These are phyloP conservation scores for Okapia johnstoni DNA, from an alignment of 2,113 vertebrate species.

Conservation along the genomic window DNA sequence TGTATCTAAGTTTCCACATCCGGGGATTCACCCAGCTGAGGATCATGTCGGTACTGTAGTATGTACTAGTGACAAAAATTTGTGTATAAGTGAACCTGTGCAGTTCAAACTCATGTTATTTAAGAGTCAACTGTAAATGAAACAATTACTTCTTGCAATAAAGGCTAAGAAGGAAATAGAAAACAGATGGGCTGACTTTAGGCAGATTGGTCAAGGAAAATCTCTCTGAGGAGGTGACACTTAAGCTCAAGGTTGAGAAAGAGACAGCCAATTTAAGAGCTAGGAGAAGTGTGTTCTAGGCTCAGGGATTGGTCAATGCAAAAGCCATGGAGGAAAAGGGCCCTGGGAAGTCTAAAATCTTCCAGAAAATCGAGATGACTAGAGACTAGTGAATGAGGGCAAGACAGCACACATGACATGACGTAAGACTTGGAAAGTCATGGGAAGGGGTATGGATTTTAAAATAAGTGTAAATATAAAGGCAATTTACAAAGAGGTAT, in stretches of 20 bases:
- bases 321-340: not conserved
- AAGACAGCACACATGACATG: not conserved
- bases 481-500: not conserved
- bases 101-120: not conserved
- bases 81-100: not conserved
- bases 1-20: not conserved
- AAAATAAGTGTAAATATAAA: not conserved
- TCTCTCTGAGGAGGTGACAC: not conserved
- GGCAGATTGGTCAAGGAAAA: not conserved
- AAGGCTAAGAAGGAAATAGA: not conserved
- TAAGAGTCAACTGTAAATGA: not conserved
- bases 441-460: not conserved
- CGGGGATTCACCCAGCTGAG: not conserved
- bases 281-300: not conserved
- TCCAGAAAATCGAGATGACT: not conserved
- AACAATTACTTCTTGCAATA: not conserved
- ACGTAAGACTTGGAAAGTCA: not conserved
- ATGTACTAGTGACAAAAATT: not conserved
- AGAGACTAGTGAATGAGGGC: not conserved
- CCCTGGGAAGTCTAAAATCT: not conserved
- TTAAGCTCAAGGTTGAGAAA: not conserved
- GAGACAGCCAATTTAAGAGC: not conserved
- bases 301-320: not conserved
- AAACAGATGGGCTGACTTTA: not conserved
- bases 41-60: not conserved